A percentile compares a stretch with the other conserved stretches of the same genome.
phyloP scores from a whole-genome alignment of 2,113 vertebrate species.

The Entelurus aequoreus region DNA sequence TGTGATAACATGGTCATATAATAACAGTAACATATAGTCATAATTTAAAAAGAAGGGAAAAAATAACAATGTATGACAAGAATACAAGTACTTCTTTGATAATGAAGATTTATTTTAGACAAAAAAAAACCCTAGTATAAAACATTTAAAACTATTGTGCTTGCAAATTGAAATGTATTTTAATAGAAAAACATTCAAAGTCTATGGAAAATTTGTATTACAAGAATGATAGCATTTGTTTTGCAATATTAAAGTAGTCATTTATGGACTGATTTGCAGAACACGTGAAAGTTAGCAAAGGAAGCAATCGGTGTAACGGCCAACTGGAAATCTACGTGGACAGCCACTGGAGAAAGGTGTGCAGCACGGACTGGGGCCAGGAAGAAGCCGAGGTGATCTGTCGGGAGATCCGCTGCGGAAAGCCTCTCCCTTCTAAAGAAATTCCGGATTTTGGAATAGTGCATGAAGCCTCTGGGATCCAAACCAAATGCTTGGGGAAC shows the following conservation, averaged over 20 bases:
- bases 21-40: too few species aligned
- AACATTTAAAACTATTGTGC: too few species aligned
- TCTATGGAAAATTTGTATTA: neutral
- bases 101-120: too few species aligned
- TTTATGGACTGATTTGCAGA: slow-evolving; percentile 31
- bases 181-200: neutral
- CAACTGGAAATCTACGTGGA: slow-evolving; percentile 32
- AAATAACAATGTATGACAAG: too few species aligned
- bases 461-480: neutral
- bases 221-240: neutral
- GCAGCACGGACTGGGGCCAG: slow-evolving; percentile 27
- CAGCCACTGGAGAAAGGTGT: slow-evolving; percentile 41
- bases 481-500: slow-evolving; percentile 50
- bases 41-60: too few species aligned
- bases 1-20: too few species aligned
- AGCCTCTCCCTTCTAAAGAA: neutral
- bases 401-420: slow-evolving; percentile 45
- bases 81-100: too few species aligned
- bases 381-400: slow-evolving; percentile 28
- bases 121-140: too few species aligned
- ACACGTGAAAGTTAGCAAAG: slow-evolving; percentile 33
- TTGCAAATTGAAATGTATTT: neutral
- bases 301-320: slow-evolving; percentile 49
- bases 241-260: neutral
- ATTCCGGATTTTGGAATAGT: slow-evolving; percentile 14